phyloP scores from a whole-genome alignment of 2,113 vertebrate species.

The Brevimyrus niger region DNA sequence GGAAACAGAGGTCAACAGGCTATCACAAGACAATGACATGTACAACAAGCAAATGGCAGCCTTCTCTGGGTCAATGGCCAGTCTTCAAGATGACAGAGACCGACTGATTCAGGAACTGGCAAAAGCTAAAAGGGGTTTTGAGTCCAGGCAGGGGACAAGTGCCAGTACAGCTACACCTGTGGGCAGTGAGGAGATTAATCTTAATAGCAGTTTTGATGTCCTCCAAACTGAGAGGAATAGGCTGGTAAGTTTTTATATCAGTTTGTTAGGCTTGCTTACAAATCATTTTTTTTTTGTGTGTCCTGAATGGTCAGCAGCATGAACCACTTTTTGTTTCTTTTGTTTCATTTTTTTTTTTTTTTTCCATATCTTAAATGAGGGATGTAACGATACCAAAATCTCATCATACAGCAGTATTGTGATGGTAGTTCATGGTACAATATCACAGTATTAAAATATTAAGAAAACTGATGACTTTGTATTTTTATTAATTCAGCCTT shows the following conservation, averaged over 20 bases:
- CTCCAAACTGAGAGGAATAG: conserved; percentile 42
- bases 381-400: neutral
- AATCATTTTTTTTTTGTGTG: conserved; percentile 28
- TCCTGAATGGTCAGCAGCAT: conserved; percentile 33
- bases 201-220: conserved; percentile 37
- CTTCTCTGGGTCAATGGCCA: conserved; percentile 79
- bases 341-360: neutral
- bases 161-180: conserved; percentile 23
- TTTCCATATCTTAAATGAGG: neutral
- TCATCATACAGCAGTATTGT: neutral
- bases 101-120: conserved; percentile 64
- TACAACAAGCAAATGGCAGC: conserved; percentile 63
- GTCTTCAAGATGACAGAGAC: conserved; percentile 77
- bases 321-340: conserved; percentile 13
- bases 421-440: neutral
- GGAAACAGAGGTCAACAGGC: conserved; percentile 55
- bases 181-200: conserved; percentile 37
- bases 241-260: conserved; percentile 54
- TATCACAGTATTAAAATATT: neutral
- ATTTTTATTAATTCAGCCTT: neutral
- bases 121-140: conserved; percentile 51
- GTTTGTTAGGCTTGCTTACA: conserved; percentile 27
- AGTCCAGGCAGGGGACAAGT: conserved; percentile 48
- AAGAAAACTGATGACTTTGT: neutral
- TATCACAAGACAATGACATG: conserved; percentile 48